Evolutionary conservation across 1,140 invertebrate genomes (phyloP), one percentile per base, ranked within the genome.

Genomic region (Battus philenor): DNA sequence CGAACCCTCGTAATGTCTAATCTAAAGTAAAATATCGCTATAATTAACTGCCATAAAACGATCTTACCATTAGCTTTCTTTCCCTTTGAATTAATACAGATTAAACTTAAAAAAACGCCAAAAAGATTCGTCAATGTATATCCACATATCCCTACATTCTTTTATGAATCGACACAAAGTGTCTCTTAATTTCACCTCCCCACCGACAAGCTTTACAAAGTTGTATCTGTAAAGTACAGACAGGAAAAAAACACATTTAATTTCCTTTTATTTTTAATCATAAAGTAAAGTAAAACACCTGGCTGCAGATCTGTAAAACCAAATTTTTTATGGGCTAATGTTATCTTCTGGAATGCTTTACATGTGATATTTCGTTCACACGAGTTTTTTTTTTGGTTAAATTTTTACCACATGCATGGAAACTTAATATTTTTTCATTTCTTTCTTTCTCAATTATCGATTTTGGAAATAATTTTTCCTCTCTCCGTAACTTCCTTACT

Each of bases 121-220:
- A 24, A 27, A 16, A 41, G 6, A 39, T 36, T 13, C 41, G 10
- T 39, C 20, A 36, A 44, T 26, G 31, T 47, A 46, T 17, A 45
- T 38, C 24, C n/a, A 47, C 50, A 39, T 48, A 54, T 54, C 45
- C 50, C 50, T 48, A 55, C 60, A 68, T 75, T 71, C 59, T 62
- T 78, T 76, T 81, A 81, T 74, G 63, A 65, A 65, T 47, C 54
- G 36, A 65, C 62, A 68, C 68, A 74, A 76, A 77, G 70, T 76
- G 72, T 78, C 72, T 81, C 72, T 81, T 78, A 78, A 81, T 78
- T 78, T 76, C 64, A 61, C 72, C 54, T 70, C 72, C 72, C 65
- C 53, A 54, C 58, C 54, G 57, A 58, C 63, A 44, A 50, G 65
- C 66, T 69, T 62, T 68, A 66, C 72, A 67, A 68, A 72, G 61